phyloP scores from a whole-genome alignment of 1,140 invertebrate species.

The Drosophila varians region DNA sequence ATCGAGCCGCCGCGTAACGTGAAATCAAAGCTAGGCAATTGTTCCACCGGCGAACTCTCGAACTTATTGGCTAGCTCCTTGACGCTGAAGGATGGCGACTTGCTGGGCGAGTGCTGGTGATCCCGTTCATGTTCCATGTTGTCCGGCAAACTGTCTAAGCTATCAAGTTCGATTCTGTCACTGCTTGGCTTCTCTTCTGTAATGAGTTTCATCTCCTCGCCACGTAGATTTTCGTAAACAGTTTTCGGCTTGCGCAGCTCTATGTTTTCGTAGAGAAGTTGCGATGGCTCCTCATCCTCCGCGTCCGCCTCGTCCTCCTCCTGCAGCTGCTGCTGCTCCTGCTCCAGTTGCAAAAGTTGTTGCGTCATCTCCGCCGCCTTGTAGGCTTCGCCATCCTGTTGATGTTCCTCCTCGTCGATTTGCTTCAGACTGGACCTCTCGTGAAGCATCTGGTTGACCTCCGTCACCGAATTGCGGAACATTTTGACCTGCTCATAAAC shows the following conservation, averaged over 20 bases:
- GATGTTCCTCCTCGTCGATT: constrained; percentile 68
- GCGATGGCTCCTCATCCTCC: constrained; percentile 24
- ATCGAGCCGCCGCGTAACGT: constrained; percentile 60
- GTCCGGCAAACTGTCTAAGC: constrained; percentile 77
- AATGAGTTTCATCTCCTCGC: constrained; percentile 76
- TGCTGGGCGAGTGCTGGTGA: constrained; percentile 27
- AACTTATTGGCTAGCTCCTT: constrained; percentile 86
- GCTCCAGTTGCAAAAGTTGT: constrained; percentile 63
- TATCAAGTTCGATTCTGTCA: constrained; percentile 75
- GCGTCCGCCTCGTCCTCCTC: constrained; percentile 11
- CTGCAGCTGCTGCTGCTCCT: constrained; percentile 22
- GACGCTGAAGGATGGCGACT: constrained; percentile 84
- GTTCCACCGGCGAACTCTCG: constrained; percentile 84
- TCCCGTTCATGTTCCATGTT: constrained; percentile 47
- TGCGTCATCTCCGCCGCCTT: constrained; percentile 67
- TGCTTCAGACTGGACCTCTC: constrained; percentile 68
- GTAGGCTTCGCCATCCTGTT: constrained; percentile 66
- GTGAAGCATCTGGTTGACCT: constrained; percentile 87
- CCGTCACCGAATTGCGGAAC: constrained; percentile 88
- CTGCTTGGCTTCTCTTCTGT: constrained; percentile 28
- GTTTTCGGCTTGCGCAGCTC: constrained; percentile 83
- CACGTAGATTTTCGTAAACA: constrained; percentile 85
- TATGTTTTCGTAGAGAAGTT: constrained; percentile 80
- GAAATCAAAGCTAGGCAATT: constrained; percentile 79
- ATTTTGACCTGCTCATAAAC: constrained; percentile 91